Conservation (phyloP, 23 tunicate genomes). For the Pegea sp. region DNA sequence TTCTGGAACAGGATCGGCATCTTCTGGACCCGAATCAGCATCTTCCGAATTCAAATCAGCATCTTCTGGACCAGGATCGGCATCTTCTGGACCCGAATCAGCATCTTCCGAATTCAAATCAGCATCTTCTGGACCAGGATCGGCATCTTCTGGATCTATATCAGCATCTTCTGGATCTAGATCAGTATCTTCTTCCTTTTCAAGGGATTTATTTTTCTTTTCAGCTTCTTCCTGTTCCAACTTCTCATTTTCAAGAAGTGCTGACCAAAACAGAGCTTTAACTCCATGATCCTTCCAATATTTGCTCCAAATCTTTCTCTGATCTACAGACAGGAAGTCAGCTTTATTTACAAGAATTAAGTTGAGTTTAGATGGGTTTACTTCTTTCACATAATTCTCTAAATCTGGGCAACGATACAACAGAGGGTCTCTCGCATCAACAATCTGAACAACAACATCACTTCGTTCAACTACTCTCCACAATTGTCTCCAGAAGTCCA, state of each 20-base stretch:
- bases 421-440: constrained; percentile 88
- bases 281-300: constrained; percentile 50
- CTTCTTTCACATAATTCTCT: constrained; percentile 69
- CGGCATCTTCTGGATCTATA: not conserved
- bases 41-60: not conserved
- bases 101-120: constrained; percentile 1
- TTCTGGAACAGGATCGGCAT: not conserved
- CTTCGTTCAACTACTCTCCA: constrained; percentile 95
- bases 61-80: not conserved
- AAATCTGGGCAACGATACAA: constrained; percentile 53
- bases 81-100: not conserved
- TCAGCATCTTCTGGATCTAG: not conserved
- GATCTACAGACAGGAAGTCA: constrained; percentile 49
- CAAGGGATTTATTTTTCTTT: too few species aligned
- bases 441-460: constrained; percentile 87
- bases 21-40: not conserved
- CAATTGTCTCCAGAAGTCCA: constrained; percentile 97
- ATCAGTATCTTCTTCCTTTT: not conserved
- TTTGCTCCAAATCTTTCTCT: constrained; percentile 46
- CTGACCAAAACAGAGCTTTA: constrained; percentile 69
- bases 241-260: constrained; percentile 58
- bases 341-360: constrained; percentile 86
- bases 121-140: not conserved
- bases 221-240: constrained; percentile 16
- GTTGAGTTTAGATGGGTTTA: constrained; percentile 34